phyloP scores from a whole-genome alignment of 2,113 vertebrate genomes.

The Callionymus lyra region DNA sequence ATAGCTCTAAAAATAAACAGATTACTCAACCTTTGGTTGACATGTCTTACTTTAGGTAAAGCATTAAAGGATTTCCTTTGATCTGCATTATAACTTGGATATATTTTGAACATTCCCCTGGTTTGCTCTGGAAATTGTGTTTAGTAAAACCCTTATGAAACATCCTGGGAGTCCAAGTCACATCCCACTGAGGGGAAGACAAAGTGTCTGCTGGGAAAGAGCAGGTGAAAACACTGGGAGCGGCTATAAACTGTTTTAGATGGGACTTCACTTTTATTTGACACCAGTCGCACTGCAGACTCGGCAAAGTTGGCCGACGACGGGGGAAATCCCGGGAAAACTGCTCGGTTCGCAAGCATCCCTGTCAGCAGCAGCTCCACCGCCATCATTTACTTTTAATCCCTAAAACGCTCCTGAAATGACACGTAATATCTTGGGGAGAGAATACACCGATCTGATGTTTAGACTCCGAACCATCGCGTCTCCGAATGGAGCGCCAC shows the following conservation, averaged over 20 bases:
- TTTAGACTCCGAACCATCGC: conserved; percentile 12
- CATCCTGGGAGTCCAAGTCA: conserved; percentile 5
- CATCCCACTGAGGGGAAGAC: conserved; percentile 18
- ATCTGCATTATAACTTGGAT: no score
- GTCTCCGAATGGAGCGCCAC: conserved; percentile 17
- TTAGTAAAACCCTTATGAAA: background rate
- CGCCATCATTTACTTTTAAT: conserved; percentile 34
- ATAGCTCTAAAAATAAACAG: no score
- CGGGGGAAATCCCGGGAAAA: conserved; percentile 42
- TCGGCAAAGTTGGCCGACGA: conserved; percentile 32
- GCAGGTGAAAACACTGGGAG: conserved; percentile 8
- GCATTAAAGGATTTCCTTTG: no score
- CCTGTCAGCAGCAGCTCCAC: conserved; percentile 33
- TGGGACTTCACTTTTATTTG: conserved; percentile 37
- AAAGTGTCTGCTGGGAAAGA: conserved; percentile 31
- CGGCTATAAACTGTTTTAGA: conserved; percentile 15
- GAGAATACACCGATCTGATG: conserved; percentile 2
- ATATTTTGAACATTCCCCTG: no score
- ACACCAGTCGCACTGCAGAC: conserved; percentile 18
- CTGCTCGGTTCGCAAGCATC: conserved; percentile 34
- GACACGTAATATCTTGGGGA: conserved; percentile 14
- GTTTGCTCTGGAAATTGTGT: no score
- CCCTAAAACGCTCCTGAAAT: conserved; percentile 18
- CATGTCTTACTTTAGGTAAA: no score
- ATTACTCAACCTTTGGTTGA: no score